Conservation (phyloP, 2,888 invertebrate species). For the Drymonia ruficornis region DNA sequence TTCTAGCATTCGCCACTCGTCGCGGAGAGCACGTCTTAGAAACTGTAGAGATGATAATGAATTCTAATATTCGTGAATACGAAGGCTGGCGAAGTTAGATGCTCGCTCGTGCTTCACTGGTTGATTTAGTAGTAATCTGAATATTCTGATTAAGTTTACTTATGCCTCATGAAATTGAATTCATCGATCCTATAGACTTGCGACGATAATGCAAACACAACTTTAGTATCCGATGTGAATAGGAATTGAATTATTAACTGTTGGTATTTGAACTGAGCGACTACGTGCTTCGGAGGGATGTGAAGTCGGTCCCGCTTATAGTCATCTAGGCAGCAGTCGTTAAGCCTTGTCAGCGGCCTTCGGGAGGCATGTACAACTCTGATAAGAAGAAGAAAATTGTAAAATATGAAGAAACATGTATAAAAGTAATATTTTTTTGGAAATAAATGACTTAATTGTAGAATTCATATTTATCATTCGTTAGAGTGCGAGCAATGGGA, state of each 20-base stretch:
- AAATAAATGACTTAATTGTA: neutral
- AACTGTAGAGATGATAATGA: slow-evolving; percentile 35
- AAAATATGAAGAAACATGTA: no score
- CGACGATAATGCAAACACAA: neutral
- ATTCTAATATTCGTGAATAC: slow-evolving; percentile 40
- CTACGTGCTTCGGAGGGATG: no score
- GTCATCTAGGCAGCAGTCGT: no score
- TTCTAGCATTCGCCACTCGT: slow-evolving; percentile 42
- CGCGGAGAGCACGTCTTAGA: slow-evolving; percentile 34
- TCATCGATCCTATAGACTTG: slow-evolving; percentile 4
- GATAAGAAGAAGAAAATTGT: no score
- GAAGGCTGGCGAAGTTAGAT: slow-evolving; percentile 28
- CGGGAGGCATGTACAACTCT: no score
- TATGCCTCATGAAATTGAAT: slow-evolving; percentile 6
- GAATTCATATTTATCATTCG: slow-evolving; percentile 35
- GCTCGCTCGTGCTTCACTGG: slow-evolving; percentile 35
- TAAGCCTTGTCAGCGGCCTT: no score
- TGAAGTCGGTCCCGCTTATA: no score
- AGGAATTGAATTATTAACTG: neutral
- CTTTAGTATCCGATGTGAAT: neutral
- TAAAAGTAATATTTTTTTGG: no score
- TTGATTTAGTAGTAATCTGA: slow-evolving; percentile 41
- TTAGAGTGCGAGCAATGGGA: slow-evolving; percentile 38
- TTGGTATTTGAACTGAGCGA: no score
- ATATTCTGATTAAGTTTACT: slow-evolving; percentile 32